phyloP scores from a whole-genome alignment of 2,113 vertebrate species.

The Cepphus grylle region DNA sequence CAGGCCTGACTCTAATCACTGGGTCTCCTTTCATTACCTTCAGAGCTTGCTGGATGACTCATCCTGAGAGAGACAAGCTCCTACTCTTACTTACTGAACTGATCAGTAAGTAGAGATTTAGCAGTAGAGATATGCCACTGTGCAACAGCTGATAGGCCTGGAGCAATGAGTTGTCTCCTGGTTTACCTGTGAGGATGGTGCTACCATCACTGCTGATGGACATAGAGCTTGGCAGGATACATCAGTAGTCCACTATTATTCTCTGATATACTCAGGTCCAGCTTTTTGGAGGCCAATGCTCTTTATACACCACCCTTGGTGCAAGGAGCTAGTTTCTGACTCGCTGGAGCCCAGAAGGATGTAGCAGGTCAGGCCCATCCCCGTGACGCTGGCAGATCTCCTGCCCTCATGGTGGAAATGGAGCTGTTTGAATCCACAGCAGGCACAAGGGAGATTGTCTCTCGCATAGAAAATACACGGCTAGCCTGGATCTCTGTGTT shows the following conservation, averaged over 20 bases:
- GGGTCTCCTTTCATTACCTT: background rate
- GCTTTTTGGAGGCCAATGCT: background rate
- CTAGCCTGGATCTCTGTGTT: constrained; percentile 59
- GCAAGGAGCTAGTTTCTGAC: background rate
- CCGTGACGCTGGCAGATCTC: constrained; percentile 28
- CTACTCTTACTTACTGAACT: too few species aligned
- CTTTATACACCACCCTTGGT: background rate
- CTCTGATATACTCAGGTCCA: background rate
- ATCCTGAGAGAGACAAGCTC: background rate
- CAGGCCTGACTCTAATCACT: background rate
- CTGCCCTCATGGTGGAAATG: background rate
- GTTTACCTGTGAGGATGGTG: background rate
- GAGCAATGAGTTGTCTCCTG: background rate
- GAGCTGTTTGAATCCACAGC: constrained; percentile 40
- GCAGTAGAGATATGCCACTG: background rate
- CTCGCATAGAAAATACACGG: constrained; percentile 62
- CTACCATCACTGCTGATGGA: background rate
- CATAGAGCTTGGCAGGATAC: background rate
- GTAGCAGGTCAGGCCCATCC: constrained; percentile 13
- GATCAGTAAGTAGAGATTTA: background rate
- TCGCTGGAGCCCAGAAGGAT: background rate
- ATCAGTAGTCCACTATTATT: background rate
- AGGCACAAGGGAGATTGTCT: constrained; percentile 59
- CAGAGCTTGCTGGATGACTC: background rate
- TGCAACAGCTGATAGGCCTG: background rate